phyloP scores from a whole-genome alignment of 2,888 invertebrate species.

The Phania funesta region DNA sequence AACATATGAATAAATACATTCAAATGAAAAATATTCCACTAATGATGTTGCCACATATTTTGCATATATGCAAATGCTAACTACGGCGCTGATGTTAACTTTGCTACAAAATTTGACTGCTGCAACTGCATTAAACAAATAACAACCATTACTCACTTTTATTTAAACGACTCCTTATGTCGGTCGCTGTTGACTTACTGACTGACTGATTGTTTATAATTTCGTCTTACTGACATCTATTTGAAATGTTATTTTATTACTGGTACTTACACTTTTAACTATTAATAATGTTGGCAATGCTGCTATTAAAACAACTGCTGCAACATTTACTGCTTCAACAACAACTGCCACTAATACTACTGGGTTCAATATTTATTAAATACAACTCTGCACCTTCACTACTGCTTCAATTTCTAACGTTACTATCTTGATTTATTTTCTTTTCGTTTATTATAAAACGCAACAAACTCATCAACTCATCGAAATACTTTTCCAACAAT shows the following conservation, averaged over 20 bases:
- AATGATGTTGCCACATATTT: slow-evolving; percentile 45
- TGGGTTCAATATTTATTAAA: slow-evolving; percentile 5
- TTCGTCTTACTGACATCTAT: slow-evolving; percentile 41
- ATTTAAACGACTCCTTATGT: slow-evolving; percentile 7
- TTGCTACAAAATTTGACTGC: background rate
- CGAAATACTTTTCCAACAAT: background rate
- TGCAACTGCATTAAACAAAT: background rate
- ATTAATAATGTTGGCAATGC: slow-evolving; percentile 12
- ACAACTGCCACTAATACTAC: background rate
- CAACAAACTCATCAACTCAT: slow-evolving; percentile 6
- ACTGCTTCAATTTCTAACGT: slow-evolving; percentile 31
- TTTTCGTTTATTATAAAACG: background rate
- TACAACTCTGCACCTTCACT: slow-evolving; percentile 27
- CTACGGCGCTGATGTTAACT: background rate
- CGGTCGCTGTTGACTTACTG: slow-evolving; percentile 11
- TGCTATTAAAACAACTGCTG: slow-evolving; percentile 12
- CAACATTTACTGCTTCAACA: background rate
- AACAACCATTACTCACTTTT: background rate
- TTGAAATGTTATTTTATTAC: slow-evolving; percentile 39
- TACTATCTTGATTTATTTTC: slow-evolving; percentile 68
- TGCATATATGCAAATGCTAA: slow-evolving; percentile 11
- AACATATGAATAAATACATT: background rate
- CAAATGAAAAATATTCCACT: background rate
- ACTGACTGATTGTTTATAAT: background rate
- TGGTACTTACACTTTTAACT: slow-evolving; percentile 50